Percentiles rank a stretch among this genome's conserved stretches.
Evolutionary conservation across 2,888 invertebrate genomes (phyloP).

Genomic region (Pyralis farinalis): DNA sequence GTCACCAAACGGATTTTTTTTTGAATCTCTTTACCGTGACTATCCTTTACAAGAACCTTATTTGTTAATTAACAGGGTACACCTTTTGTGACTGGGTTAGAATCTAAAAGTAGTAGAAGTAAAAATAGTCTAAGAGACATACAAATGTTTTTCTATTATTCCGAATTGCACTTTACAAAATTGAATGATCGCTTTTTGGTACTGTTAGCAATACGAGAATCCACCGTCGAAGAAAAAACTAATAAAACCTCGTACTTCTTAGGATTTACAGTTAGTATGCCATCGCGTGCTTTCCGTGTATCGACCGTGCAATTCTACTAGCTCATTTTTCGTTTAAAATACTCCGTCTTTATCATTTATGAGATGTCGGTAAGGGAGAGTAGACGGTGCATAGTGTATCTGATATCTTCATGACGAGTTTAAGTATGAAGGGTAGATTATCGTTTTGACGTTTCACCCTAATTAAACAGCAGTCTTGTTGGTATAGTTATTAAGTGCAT

Average conservation of each 20-base stretch:
- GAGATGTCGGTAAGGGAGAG: constrained; percentile 12
- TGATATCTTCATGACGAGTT: background rate
- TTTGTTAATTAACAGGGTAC: too few species aligned
- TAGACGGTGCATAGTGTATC: constrained; percentile 1
- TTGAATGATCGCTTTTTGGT: background rate
- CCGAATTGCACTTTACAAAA: too few species aligned
- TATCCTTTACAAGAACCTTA: too few species aligned
- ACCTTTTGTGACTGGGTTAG: too few species aligned
- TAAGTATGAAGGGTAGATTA: background rate
- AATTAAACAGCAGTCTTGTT: background rate
- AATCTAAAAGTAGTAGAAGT: too few species aligned
- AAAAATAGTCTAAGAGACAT: too few species aligned
- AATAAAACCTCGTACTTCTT: constrained; percentile 32
- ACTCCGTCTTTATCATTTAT: constrained; percentile 17
- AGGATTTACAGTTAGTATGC: constrained; percentile 36
- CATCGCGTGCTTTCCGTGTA: constrained; percentile 27
- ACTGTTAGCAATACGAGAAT: constrained; percentile 8
- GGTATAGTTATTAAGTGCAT: too few species aligned
- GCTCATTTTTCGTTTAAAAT: constrained; percentile 22
- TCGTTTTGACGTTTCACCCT: background rate
- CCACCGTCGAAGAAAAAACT: constrained; percentile 29
- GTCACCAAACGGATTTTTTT: too few species aligned
- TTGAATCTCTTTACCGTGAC: too few species aligned
- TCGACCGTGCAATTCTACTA: constrained; percentile 20
- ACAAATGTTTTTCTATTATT: too few species aligned